phyloP scores from a whole-genome alignment of 1,140 invertebrate genomes.

The Hycleus phaleratus region DNA sequence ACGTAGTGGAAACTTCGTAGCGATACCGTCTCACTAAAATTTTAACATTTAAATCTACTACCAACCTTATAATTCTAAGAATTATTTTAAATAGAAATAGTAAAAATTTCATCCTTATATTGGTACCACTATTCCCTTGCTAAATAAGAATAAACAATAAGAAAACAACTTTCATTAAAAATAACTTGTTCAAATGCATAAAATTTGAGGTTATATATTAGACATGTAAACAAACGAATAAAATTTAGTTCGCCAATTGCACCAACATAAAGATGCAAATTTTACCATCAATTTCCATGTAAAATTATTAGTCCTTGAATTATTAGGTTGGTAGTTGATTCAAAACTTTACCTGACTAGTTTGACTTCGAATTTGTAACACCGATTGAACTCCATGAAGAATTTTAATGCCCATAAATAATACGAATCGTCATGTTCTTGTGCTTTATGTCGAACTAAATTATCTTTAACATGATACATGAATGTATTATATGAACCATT shows the following conservation, averaged over 20 bases:
- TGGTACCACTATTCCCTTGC: no score
- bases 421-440: conserved; percentile 80
- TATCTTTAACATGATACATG: conserved; percentile 73
- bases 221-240: no score
- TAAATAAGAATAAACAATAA: no score
- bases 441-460: conserved; percentile 53
- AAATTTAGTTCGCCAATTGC: no score
- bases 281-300: no score
- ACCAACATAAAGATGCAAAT: no score
- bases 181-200: no score
- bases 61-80: not conserved
- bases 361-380: conserved; percentile 76
- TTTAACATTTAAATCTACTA: conserved; percentile 17
- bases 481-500: conserved; percentile 86
- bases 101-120: no score
- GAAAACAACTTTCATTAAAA: no score
- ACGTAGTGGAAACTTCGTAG: conserved; percentile 86
- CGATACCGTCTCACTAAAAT: conserved; percentile 78
- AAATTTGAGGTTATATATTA: no score
- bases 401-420: conserved; percentile 88
- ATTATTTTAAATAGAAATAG: no score
- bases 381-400: conserved; percentile 97
- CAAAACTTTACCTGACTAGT: conserved; percentile 66
- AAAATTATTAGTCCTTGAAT: no score
- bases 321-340: not conserved